Conservation (phyloP, 2,797 vertebrate genomes). For the Rhinatrema bivittatum region DNA sequence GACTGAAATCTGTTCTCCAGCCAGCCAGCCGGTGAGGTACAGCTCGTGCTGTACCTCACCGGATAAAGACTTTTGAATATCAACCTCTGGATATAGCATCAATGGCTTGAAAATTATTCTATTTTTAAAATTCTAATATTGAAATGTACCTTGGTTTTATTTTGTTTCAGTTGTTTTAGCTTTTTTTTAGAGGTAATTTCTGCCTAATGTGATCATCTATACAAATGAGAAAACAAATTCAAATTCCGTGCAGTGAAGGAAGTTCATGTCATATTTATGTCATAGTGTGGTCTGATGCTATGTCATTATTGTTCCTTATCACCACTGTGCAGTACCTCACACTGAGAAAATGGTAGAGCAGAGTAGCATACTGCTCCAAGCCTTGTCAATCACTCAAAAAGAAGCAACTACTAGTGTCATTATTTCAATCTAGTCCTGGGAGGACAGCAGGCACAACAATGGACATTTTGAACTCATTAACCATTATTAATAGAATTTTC, state of each 20-base stretch:
- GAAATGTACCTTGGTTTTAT: background rate
- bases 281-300: too few species aligned
- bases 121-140: background rate
- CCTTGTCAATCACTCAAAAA: constrained; percentile 26
- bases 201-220: too few species aligned
- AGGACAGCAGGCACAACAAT: constrained; percentile 5
- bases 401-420: constrained; percentile 3
- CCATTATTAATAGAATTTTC: too few species aligned
- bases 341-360: constrained; percentile 23
- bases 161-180: background rate
- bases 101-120: too few species aligned
- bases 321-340: constrained; percentile 14
- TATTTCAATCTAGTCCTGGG: constrained; percentile 14
- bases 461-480: constrained; percentile 21
- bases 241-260: too few species aligned
- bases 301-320: constrained; percentile 17
- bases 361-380: constrained; percentile 9
- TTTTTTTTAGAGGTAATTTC: background rate
- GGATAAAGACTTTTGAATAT: too few species aligned
- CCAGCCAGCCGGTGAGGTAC: too few species aligned
- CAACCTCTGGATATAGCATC: too few species aligned
- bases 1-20: too few species aligned
- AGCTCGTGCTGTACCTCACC: too few species aligned
- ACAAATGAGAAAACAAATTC: too few species aligned
- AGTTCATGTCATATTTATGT: too few species aligned